Base-by-base conservation (phyloP, 2,797 vertebrate species). In the Fringilla coelebs region DNA sequence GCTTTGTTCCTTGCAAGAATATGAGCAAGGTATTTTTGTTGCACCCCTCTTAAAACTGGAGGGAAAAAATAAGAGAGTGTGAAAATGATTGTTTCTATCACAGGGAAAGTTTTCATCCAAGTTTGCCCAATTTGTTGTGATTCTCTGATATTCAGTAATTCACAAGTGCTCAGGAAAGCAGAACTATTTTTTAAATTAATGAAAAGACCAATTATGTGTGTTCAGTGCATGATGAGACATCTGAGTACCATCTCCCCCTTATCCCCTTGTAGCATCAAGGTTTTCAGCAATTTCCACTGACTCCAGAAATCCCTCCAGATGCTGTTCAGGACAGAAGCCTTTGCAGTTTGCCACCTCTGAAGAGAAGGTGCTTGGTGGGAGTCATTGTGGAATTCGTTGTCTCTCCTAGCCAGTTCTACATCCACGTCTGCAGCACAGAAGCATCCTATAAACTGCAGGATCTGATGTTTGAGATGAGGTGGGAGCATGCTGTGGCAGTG, bases 401-500 rank as follows among this genome's bases (percentile, higher is more conserved):
- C 81, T 98, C 99, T 15, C 99, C 99, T 2, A 98, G 98, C 92
- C 97, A 98, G 63, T 99, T 99, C 97, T 99, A 99, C 94, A 48
- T 99, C 84, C 98, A 98, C 24, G 97, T 99, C 95, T 98, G 96
- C 43, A 97, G 97, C 82, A 97, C 73, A 16, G 97, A 98, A 25
- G 97, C 98, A 4, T 97, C 98, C 48, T 96, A 96, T 40, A 94
- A 98, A 16, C 96, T 99, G 60, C 98, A 98, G 95, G 97, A 98
- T 91, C 98, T 99, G 98, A 99, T 99, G 98, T 91, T 99, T 82
- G 98, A 99, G 93, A 99, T 99, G 99, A 99, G 99, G 99, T 99
- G 93, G 10, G 92, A 73, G 38, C 54, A 6, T 9, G 25, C n/a
- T 66, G 0, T 32, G 26, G 43, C 26, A 46, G 9, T 40, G 76